Base-by-base conservation (phyloP, 1,140 invertebrate species). In the Antheraea mylitta region DNA sequence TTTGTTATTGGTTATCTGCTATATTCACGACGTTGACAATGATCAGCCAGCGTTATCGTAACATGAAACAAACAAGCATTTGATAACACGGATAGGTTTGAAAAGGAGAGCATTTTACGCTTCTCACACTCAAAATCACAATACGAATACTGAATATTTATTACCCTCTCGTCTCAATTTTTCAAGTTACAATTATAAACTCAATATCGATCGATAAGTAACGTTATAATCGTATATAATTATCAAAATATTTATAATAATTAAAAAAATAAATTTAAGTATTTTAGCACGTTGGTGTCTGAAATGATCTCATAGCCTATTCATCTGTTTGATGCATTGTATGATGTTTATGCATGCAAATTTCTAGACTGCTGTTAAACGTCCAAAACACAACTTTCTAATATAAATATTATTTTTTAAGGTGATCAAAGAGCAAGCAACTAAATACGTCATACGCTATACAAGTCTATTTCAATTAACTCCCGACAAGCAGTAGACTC, bases 351-450 rank as follows among this genome's bases (percentile, higher is more conserved):
- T 53, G 45, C 45, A n/a, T 53, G 9, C 45, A 53, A 30, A 16
- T 53, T 53, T 53, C 16, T 53, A 53, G 45, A n/a, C 45, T 53
- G 16, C 16, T 53, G 16, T 16, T 53, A 16, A 16, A 53, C 45
- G 45, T 13, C 0, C 45, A 53, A 13, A 53, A 37, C 37, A 36
- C 22, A 37, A 36, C 30, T 30, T 63, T 37, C 30, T 8, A 63
- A 36, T 63, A 53, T 63, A 53, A 53, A 53, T 53, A 53, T 53
- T 53, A 53, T 53, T 53, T 53, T 53, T 53, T 9, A 53, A 53
- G 13, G 16, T 13, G 45, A 71, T 67, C 62, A 71, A 71, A 67
- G 61, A 71, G 45, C 60, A 37, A 48, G 37, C 37, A n/a, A n/a
- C 45, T 13, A 11, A 6, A 53, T 53, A 53, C 5, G 1, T 53